These are phyloP conservation scores for Hyaena hyaena DNA, from an alignment of 2,113 vertebrate species.

Conservation along the genomic window DNA sequence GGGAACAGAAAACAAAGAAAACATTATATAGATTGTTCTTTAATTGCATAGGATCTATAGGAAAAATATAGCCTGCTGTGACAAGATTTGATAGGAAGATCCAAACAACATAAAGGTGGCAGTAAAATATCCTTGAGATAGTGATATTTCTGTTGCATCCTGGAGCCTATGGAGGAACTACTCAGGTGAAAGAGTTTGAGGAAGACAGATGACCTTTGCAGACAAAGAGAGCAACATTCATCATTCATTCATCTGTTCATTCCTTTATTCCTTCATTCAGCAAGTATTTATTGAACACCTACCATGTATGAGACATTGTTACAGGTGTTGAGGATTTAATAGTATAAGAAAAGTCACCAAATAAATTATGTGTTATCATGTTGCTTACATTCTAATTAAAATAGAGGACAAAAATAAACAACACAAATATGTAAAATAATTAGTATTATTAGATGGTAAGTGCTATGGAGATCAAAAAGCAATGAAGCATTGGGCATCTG, in stretches of 20 bases:
- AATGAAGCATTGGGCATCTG: neutral
- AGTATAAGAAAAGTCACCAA: neutral
- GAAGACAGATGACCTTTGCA: neutral
- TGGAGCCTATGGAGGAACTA: neutral
- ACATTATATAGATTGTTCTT: slow-evolving; percentile 5
- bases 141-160: neutral
- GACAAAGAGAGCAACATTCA: neutral
- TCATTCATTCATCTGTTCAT: neutral
- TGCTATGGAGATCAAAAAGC: neutral
- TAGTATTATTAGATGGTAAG: neutral
- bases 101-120: neutral
- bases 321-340: neutral
- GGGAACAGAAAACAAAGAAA: neutral
- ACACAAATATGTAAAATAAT: slow-evolving; percentile 35
- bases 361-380: neutral
- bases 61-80: neutral
- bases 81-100: neutral
- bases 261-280: neutral
- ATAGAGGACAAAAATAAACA: neutral
- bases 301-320: neutral
- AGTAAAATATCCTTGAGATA: slow-evolving; percentile 27
- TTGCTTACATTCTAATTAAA: neutral
- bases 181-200: neutral
- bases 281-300: slow-evolving; percentile 4
- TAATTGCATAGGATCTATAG: slow-evolving; percentile 14